Percentiles rank a stretch among this genome's conserved stretches.
phyloP scores from a whole-genome alignment of 2,888 invertebrate genomes.

The Archips xylosteana region DNA sequence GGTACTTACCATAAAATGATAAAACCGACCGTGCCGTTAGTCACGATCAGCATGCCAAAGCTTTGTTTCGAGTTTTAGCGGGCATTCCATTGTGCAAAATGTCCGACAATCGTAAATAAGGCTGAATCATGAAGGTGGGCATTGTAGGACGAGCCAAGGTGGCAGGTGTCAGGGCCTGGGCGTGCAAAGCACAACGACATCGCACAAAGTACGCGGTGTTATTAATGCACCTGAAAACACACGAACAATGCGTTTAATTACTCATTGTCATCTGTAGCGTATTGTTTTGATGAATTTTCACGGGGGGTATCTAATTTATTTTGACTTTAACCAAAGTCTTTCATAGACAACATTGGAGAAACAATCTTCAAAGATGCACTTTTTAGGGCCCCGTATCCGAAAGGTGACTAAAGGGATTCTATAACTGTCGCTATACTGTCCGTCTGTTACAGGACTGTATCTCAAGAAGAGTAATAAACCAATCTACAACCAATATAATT shows the following conservation, averaged over 20 bases:
- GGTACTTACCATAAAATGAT: constrained; percentile 28
- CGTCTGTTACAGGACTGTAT: too few species aligned
- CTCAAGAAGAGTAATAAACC: too few species aligned
- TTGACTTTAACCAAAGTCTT: not conserved
- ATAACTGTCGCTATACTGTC: too few species aligned
- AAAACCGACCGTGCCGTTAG: constrained; percentile 36
- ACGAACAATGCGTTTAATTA: constrained; percentile 37
- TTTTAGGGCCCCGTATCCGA: too few species aligned
- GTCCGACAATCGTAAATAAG: constrained; percentile 49
- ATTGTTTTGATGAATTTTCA: constrained; percentile 29
- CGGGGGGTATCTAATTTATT: not conserved
- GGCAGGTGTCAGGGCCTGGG: constrained; percentile 50
- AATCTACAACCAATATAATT: too few species aligned
- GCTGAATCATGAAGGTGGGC: constrained; percentile 54
- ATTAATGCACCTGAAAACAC: constrained; percentile 20
- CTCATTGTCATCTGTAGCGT: constrained; percentile 33
- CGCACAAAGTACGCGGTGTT: constrained; percentile 6
- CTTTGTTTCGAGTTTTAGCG: constrained; percentile 51
- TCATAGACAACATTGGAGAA: too few species aligned
- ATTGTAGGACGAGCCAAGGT: constrained; percentile 59
- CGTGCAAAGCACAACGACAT: constrained; percentile 47
- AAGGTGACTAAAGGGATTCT: too few species aligned
- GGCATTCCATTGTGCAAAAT: constrained; percentile 45
- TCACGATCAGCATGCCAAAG: constrained; percentile 40
- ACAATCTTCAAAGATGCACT: too few species aligned